Evolutionary conservation across 2,113 vertebrate genomes (phyloP).

Genomic region (Misgurnus anguillicaudatus): DNA sequence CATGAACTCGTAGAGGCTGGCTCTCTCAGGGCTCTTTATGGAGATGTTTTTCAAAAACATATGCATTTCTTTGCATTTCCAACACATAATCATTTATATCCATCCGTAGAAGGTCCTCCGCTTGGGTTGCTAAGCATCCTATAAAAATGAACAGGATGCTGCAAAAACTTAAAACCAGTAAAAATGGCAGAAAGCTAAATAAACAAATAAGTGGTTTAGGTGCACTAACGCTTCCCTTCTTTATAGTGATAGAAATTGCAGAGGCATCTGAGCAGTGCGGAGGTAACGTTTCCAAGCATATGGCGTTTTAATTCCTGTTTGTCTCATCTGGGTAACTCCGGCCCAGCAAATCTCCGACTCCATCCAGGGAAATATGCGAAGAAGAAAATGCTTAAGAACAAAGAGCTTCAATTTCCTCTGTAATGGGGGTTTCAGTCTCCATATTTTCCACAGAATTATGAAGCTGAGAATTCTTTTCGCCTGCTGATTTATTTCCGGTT

Average conservation of each 20-base stretch:
- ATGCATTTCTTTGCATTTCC: neutral
- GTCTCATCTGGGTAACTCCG: slow-evolving; percentile 81
- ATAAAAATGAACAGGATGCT: too few relatives aligned
- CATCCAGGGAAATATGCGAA: slow-evolving; percentile 79
- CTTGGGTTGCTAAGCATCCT: neutral
- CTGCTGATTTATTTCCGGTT: slow-evolving; percentile 53
- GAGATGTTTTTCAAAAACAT: slow-evolving; percentile 12
- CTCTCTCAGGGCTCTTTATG: slow-evolving; percentile 16
- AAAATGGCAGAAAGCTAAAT: slow-evolving; percentile 9
- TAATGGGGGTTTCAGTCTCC: slow-evolving; percentile 71
- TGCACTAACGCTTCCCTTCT: slow-evolving; percentile 68
- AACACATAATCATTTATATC: neutral
- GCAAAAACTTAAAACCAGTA: neutral
- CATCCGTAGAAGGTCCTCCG: too few relatives aligned
- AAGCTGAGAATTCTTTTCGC: slow-evolving; percentile 52
- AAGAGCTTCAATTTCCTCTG: slow-evolving; percentile 79
- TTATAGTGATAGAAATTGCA: slow-evolving; percentile 76
- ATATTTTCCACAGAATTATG: slow-evolving; percentile 60
- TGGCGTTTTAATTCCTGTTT: slow-evolving; percentile 80
- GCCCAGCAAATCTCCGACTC: slow-evolving; percentile 69
- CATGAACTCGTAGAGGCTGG: slow-evolving; percentile 9
- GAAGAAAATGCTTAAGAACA: slow-evolving; percentile 77
- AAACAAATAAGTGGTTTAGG: slow-evolving; percentile 52
- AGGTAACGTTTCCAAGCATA: slow-evolving; percentile 77
- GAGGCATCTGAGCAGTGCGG: slow-evolving; percentile 72